Evolutionary conservation across 1,140 invertebrate genomes (phyloP), one percentile per base, ranked within the genome.

Genomic region (Planococcus citri): DNA sequence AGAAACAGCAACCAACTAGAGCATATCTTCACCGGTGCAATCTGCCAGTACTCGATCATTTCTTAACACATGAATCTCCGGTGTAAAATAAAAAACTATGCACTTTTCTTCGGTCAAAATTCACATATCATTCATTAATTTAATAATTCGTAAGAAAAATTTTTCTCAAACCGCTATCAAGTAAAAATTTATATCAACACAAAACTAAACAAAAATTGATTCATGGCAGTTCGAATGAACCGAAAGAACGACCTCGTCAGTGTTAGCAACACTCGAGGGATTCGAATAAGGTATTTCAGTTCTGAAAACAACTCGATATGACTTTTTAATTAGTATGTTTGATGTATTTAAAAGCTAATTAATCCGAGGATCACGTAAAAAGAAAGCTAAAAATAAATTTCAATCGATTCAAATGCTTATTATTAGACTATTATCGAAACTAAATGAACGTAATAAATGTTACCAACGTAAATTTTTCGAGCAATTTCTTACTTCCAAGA

Each of bases 1-100:
- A 64, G 22, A 27, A 64, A 64, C 60, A 64, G 25, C 20, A 64
- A 64, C 60, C 60, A 64, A 27, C 60, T 64, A 64, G 60, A 64
- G 25, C 60, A 64, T 25, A 64, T 64, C 60, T 64, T 64, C 25
- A 64, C 60, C 60, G 60, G 60, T 25, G 60, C 60, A 25, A 64
- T 64, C 20, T 64, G 60, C 60, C 60, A 64, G 25, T 24, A 64
- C 17, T 64, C 60, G 22, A 64, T 64, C 60, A 64, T 64, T 64
- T 64, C 60, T 64, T 27, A 64, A 24, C 8, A 27, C 60, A 64
- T 25, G 10, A 3, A 51, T 17, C 4, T 17, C 41, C 2, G 17
- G 4, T 17, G 10, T 2, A 51, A 51, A 51, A 51, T 51, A 17
- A 51, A n/a, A 51, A 9, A 17, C 41, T 20, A 20, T 51, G 17